Evolutionary conservation across 35 echinoderm and acorn worm species (phyloP), one percentile per base, ranked within the genome.

Genomic region (Lytechinus pictus): DNA sequence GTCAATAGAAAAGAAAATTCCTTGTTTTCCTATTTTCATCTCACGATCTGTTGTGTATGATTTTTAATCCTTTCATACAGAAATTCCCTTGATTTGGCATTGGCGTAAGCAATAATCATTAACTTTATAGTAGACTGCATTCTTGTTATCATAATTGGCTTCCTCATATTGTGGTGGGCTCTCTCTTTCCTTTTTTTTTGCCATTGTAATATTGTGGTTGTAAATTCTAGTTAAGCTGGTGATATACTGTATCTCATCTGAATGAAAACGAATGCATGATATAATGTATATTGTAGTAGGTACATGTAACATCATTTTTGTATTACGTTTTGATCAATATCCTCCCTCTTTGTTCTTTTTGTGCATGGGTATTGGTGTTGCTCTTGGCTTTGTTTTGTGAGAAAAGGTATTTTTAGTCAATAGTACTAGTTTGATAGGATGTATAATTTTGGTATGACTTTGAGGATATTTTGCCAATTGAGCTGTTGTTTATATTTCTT

Each of bases 71-170:
- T 24, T 19, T 55, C n/a, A 93, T 79, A 14, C 92, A 93, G 92
- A 93, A 54, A 93, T 93, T 93, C 92, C 92, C 54, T 93, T 55
- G 92, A 93, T 93, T 93, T 93, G 54, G 54, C 92, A 33, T 54
- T 93, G n/a, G 92, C 53, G 92, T 93, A 93, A 93, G 92, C 92
- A 93, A 54, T 12, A 52, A 54, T 90, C 27, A 90, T 90, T 52
- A 52, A 21, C 13, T 90, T 90, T 44, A 33, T 90, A 27, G 66
- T 79, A 6, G 66, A 79, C 66, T 79, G 66, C 57, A 7, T 79
- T 58, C 56, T 79, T 71, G 19, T 79, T 79, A 79, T 14, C 21
- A 79, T 79, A 24, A 24, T 79, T 79, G 66, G 66, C 66, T 79
- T 79, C 66, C 66, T 24, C 19, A 79, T 79, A 19, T 79, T 79